A percentile compares a stretch with the other conserved stretches of the same genome.
Evolutionary conservation across 2,888 invertebrate genomes (phyloP).

Genomic region (Drosophila paranaensis): DNA sequence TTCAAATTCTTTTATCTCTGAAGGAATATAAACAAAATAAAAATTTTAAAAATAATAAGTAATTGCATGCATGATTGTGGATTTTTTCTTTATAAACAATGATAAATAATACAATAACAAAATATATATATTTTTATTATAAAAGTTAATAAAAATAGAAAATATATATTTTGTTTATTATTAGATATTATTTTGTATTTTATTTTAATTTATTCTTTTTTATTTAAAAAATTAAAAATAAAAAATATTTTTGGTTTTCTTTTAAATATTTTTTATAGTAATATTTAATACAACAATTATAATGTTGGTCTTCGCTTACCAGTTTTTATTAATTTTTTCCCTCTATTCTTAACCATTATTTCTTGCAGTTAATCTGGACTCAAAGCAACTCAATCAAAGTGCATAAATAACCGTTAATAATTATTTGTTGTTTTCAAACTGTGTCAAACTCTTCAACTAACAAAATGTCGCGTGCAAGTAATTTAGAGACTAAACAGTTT

Average conservation of each 20-base stretch:
- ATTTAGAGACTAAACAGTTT: conserved; percentile 82
- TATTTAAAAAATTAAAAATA: too few relatives aligned
- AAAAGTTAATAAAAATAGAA: too few relatives aligned
- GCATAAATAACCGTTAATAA: conserved; percentile 7
- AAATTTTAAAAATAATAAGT: not conserved
- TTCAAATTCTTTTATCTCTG: conserved; percentile 11
- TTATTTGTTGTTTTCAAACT: conserved; percentile 9
- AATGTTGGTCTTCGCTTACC: too few relatives aligned
- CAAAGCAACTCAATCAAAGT: conserved; percentile 33
- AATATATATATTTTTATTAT: not conserved
- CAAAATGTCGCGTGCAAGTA: conserved; percentile 81
- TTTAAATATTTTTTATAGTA: too few relatives aligned
- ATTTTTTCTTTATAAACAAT: too few relatives aligned
- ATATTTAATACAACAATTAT: too few relatives aligned
- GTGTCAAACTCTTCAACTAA: conserved; percentile 4
- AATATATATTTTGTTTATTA: too few relatives aligned
- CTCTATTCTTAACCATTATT: conserved; percentile 5
- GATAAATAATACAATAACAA: not conserved
- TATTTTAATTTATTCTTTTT: too few relatives aligned
- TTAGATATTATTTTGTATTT: too few relatives aligned
- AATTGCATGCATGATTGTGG: too few relatives aligned
- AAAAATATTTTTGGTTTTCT: too few relatives aligned
- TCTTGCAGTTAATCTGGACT: conserved; percentile 49
- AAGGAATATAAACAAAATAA: not conserved
- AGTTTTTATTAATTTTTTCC: not conserved